These are phyloP conservation scores for Chaetophractus vellerosus DNA, from an alignment of 2,797 vertebrate genomes.

Conservation along the genomic window DNA sequence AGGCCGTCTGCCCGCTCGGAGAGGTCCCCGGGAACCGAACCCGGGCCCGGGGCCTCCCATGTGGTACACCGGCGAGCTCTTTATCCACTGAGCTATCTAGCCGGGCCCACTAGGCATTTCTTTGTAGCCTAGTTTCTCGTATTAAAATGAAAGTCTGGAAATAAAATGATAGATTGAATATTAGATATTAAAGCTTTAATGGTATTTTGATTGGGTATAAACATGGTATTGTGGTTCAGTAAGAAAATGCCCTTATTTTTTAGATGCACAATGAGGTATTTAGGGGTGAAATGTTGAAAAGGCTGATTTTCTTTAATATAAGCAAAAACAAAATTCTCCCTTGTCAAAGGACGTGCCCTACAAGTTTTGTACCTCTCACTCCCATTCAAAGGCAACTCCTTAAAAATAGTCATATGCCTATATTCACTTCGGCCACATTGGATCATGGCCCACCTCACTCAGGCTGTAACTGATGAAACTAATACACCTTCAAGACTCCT, in stretches of 20 bases:
- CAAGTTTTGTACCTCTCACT: background rate
- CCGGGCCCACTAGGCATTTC: background rate
- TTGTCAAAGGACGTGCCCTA: background rate
- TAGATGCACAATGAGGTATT: background rate
- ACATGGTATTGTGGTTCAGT: background rate
- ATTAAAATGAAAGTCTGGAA: background rate
- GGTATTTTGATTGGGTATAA: background rate
- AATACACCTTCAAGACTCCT: too few species aligned
- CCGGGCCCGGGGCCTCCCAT: too few species aligned
- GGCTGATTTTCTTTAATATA: background rate
- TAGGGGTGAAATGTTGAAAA: background rate
- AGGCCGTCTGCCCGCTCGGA: too few species aligned
- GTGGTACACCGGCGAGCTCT: too few species aligned
- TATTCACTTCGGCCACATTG: background rate
- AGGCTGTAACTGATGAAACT: too few species aligned
- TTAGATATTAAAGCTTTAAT: background rate
- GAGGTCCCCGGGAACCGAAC: too few species aligned
- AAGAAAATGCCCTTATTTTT: conserved; percentile 3
- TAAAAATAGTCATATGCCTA: background rate
- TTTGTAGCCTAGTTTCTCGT: background rate
- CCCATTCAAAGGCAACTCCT: conserved; percentile 2
- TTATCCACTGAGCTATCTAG: too few species aligned
- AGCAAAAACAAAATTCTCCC: conserved; percentile 12
- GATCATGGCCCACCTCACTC: too few species aligned
- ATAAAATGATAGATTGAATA: background rate